A percentile compares a stretch with the other conserved stretches of the same genome.
Conservation (phyloP, 2,113 vertebrate species). For the Litocranius walleri region DNA sequence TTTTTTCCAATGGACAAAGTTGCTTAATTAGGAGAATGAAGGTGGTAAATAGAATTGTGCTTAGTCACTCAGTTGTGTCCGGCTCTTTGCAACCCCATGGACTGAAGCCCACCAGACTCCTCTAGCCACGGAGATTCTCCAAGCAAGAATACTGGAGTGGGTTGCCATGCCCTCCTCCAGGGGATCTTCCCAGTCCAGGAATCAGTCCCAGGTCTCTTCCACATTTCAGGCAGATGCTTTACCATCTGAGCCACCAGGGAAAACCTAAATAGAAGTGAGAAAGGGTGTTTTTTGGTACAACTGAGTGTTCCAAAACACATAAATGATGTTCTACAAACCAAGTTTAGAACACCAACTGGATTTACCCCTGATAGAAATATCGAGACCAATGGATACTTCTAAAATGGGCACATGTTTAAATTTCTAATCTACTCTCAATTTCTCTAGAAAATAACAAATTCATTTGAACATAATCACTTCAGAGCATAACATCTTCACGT, state of each 20-base stretch:
- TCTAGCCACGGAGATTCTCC: background rate
- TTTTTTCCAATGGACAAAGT: background rate
- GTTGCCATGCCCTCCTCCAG: background rate
- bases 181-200: background rate
- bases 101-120: background rate
- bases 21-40: background rate
- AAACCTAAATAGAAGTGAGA: background rate
- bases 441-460: background rate
- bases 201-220: background rate
- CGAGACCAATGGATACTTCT: background rate
- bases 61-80: background rate
- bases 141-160: background rate
- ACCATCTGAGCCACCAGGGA: background rate
- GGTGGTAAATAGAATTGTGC: background rate
- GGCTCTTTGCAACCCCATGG: background rate
- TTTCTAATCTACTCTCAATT: background rate
- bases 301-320: background rate
- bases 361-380: slow-evolving; percentile 23
- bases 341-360: background rate
- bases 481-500: background rate
- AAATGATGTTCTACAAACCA: background rate
- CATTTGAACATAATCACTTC: background rate
- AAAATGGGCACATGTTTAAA: slow-evolving; percentile 6
- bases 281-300: background rate
- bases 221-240: background rate